A percentile compares a stretch with the other conserved stretches of the same genome.
These are phyloP conservation scores for Odontocerum albicorne DNA, from an alignment of 2,888 invertebrate species.

Conservation along the genomic window DNA sequence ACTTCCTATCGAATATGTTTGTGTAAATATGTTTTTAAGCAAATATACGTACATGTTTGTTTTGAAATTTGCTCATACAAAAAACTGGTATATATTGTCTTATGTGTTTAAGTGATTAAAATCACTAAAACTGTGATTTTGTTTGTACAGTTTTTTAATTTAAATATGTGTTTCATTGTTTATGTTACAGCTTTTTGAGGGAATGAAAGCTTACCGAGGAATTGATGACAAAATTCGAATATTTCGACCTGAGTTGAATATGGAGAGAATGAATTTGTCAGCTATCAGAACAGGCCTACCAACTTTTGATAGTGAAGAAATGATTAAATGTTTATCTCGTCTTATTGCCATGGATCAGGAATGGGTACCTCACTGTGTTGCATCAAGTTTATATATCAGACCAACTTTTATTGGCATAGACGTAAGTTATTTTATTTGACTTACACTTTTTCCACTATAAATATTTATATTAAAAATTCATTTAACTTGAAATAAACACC, in stretches of 20 bases:
- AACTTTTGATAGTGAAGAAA: constrained; percentile 82
- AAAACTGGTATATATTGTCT: too few relatives aligned
- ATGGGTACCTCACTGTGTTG: constrained; percentile 94
- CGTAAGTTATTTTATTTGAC: constrained; percentile 60
- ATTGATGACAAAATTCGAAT: constrained; percentile 88
- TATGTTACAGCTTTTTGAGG: constrained; percentile 86
- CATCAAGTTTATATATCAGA: constrained; percentile 91
- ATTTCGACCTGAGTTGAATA: constrained; percentile 94
- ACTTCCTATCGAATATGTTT: too few relatives aligned
- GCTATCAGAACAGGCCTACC: constrained; percentile 86
- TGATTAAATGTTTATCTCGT: constrained; percentile 81
- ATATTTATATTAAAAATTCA: background rate
- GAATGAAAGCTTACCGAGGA: constrained; percentile 96
- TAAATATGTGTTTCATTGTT: too few relatives aligned
- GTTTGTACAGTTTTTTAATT: too few relatives aligned
- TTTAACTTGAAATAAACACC: too few relatives aligned
- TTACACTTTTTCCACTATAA: background rate
- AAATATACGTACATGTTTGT: too few relatives aligned
- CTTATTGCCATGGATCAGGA: constrained; percentile 91
- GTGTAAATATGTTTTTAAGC: too few relatives aligned
- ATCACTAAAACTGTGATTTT: too few relatives aligned
- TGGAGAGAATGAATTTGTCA: constrained; percentile 88
- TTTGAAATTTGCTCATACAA: too few relatives aligned
- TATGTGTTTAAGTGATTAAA: too few relatives aligned
- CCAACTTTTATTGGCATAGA: constrained; percentile 97